Percentiles rank a stretch among this genome's conserved stretches.
Evolutionary conservation across 2,113 vertebrate genomes (phyloP).

Genomic region (Pontoporia blainvillei): DNA sequence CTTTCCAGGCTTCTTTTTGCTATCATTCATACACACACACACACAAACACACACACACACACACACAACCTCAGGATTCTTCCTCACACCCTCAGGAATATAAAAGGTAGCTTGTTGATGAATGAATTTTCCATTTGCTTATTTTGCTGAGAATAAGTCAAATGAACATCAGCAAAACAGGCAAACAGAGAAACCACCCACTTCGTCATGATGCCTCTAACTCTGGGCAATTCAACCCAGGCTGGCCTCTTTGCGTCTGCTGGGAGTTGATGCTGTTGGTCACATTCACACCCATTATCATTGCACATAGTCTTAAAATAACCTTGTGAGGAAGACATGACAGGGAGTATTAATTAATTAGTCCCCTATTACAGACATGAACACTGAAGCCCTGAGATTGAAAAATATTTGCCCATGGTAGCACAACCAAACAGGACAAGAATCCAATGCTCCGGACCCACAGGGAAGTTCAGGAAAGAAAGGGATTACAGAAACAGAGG

Average conservation of each 20-base stretch:
- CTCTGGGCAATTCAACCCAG: background rate
- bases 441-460: constrained; percentile 7
- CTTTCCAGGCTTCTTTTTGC: constrained; percentile 4
- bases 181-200: constrained; percentile 19
- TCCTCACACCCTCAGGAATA: background rate
- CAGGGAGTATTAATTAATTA: constrained; percentile 20
- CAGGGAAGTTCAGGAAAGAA: background rate
- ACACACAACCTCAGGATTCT: background rate
- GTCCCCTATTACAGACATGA: background rate
- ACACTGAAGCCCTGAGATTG: background rate
- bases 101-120: constrained; percentile 6
- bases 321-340: background rate
- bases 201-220: background rate
- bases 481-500: background rate
- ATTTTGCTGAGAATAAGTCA: constrained; percentile 54
- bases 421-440: background rate
- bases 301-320: background rate
- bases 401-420: constrained; percentile 7
- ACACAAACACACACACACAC: background rate
- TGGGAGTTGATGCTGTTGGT: background rate
- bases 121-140: constrained; percentile 56
- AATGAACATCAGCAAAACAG: constrained; percentile 43
- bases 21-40: background rate
- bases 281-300: constrained; percentile 14
- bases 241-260: background rate